phyloP scores from a whole-genome alignment of 2,113 vertebrate genomes.

The Azemiops feae region DNA sequence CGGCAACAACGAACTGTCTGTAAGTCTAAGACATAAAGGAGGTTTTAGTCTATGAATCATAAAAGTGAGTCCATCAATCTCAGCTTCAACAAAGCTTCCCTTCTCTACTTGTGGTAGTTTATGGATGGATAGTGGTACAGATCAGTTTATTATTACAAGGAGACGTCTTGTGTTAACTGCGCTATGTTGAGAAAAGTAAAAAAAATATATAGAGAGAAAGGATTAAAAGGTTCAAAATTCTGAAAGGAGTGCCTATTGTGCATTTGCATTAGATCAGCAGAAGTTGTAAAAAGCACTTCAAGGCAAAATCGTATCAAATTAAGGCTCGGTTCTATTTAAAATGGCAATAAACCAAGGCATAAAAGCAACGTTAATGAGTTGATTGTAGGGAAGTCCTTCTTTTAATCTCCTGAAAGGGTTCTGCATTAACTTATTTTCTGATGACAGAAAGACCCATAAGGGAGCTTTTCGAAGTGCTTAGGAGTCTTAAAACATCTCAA shows the following conservation, averaged over 20 bases:
- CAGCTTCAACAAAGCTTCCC: conserved; percentile 50
- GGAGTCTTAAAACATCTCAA: not conserved
- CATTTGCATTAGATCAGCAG: conserved; percentile 5
- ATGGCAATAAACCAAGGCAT: not conserved
- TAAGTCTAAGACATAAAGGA: conserved; percentile 35
- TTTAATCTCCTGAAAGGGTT: not conserved
- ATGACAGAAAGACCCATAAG: not conserved
- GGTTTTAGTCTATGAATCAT: conserved; percentile 34
- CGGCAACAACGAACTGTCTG: conserved; percentile 53
- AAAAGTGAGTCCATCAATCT: conserved; percentile 42
- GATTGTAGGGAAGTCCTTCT: not conserved
- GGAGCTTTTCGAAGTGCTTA: not conserved
- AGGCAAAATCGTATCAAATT: conserved; percentile 26
- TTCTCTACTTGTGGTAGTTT: conserved; percentile 53
- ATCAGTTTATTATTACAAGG: conserved; percentile 56
- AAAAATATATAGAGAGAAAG: conserved; percentile 27
- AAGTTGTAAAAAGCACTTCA: conserved; percentile 28
- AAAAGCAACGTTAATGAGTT: not conserved
- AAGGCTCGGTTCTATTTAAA: conserved; percentile 8
- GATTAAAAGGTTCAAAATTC: conserved; percentile 44
- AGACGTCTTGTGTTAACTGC: conserved; percentile 48
- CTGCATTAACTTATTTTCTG: not conserved
- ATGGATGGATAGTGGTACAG: conserved; percentile 24
- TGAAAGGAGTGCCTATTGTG: not conserved
- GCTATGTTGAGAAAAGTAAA: conserved; percentile 40